phyloP scores from a whole-genome alignment of 1,140 invertebrate species.

The Brachionus rubens region DNA sequence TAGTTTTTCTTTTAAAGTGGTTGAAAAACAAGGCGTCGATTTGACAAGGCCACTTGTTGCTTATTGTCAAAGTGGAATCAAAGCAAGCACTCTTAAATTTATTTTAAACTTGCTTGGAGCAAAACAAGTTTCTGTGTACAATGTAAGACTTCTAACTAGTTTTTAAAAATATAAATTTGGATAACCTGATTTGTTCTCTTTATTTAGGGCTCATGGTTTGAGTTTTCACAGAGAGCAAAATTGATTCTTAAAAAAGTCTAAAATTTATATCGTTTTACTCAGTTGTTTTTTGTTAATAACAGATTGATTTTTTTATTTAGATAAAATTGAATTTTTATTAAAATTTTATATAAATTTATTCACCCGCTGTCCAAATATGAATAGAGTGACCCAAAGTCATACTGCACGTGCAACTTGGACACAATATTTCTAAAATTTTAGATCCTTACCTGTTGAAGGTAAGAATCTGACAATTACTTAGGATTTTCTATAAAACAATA shows the following conservation, averaged over 20 bases:
- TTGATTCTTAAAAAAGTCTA: background rate
- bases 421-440: no score
- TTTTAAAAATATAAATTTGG: background rate
- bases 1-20: background rate
- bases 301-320: background rate
- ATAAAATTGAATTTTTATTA: no score
- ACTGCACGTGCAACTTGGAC: no score
- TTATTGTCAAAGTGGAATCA: constrained; percentile 8
- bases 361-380: no score
- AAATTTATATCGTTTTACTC: background rate
- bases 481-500: no score
- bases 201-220: constrained; percentile 12
- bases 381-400: no score
- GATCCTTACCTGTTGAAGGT: no score
- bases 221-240: constrained; percentile 16
- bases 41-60: background rate
- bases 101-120: background rate
- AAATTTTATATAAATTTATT: no score
- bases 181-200: background rate
- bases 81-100: background rate
- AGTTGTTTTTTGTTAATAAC: background rate
- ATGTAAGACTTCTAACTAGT: background rate
- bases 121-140: constrained; percentile 1
- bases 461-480: no score
- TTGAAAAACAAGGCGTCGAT: background rate